These are phyloP conservation scores for Zophobas atratus DNA, from an alignment of 1,140 invertebrate species.

Conservation along the genomic window DNA sequence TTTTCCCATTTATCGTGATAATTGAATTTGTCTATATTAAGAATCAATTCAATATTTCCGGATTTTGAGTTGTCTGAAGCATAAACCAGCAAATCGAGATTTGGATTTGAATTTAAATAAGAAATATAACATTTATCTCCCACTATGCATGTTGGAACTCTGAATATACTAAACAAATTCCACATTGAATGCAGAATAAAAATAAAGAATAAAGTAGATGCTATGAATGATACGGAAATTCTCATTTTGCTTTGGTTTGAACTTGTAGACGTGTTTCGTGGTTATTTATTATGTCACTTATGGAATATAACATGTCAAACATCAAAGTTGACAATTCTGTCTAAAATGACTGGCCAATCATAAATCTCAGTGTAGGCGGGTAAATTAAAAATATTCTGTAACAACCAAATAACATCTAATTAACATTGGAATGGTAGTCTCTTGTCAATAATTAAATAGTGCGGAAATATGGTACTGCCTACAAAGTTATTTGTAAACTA, in stretches of 20 bases:
- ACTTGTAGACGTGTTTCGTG: not conserved
- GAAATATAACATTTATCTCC: slow-evolving; percentile 63
- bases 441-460: too few relatives aligned
- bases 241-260: slow-evolving; percentile 54
- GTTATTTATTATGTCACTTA: too few relatives aligned
- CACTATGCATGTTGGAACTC: slow-evolving; percentile 60
- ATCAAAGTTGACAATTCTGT: slow-evolving; percentile 6
- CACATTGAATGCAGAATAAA: slow-evolving; percentile 64
- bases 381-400: not conserved
- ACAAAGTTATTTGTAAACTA: not conserved
- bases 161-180: slow-evolving; percentile 62
- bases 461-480: too few relatives aligned
- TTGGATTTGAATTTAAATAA: slow-evolving; percentile 63
- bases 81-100: slow-evolving; percentile 64
- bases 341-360: not conserved
- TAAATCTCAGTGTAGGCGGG: not conserved
- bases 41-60: slow-evolving; percentile 57
- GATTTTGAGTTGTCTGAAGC: slow-evolving; percentile 62
- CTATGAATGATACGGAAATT: slow-evolving; percentile 57
- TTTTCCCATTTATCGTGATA: slow-evolving; percentile 61
- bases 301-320: not conserved
- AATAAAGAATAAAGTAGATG: slow-evolving; percentile 58
- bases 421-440: too few relatives aligned
- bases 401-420: not conserved
- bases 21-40: slow-evolving; percentile 61